phyloP scores from a whole-genome alignment of 2,888 invertebrate species.

The Podotricha telesiphe region DNA sequence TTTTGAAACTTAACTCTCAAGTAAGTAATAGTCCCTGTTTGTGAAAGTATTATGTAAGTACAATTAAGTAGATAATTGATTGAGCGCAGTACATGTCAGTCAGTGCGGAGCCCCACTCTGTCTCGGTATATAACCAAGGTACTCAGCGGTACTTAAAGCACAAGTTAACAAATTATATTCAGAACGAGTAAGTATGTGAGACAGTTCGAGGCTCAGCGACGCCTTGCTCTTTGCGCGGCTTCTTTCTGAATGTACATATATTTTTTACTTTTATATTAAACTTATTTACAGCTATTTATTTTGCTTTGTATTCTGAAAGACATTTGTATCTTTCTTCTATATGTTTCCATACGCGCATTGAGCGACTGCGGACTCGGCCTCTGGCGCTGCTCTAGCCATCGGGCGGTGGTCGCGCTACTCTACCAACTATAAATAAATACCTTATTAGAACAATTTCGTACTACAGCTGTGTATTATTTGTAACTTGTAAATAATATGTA shows the following conservation, averaged over 20 bases:
- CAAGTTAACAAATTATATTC: not conserved
- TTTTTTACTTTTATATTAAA: not conserved
- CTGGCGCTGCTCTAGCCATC: not conserved
- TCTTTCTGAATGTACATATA: not conserved
- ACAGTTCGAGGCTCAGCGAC: slow-evolving; percentile 33
- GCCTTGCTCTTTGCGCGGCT: slow-evolving; percentile 37
- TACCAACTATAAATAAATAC: slow-evolving; percentile 4
- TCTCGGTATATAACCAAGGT: slow-evolving; percentile 17
- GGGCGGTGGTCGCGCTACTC: slow-evolving; percentile 2
- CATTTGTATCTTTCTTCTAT: not conserved
- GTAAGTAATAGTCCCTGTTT: slow-evolving; percentile 7
- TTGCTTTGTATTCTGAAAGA: not conserved
- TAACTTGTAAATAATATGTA: slow-evolving; percentile 35
- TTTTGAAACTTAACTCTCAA: not conserved
- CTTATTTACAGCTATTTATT: slow-evolving; percentile 8
- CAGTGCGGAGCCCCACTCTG: slow-evolving; percentile 29
- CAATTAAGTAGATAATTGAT: slow-evolving; percentile 18
- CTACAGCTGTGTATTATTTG: slow-evolving; percentile 4
- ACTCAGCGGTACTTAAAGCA: not conserved
- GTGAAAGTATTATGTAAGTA: slow-evolving; percentile 15
- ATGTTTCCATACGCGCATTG: slow-evolving; percentile 28
- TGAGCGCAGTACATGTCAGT: slow-evolving; percentile 8
- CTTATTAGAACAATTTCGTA: slow-evolving; percentile 22
- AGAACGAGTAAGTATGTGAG: not conserved
- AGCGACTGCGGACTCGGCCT: slow-evolving; percentile 31